These are phyloP conservation scores for Pogonocichla stellata DNA, from an alignment of 2,113 vertebrate species.

Conservation along the genomic window DNA sequence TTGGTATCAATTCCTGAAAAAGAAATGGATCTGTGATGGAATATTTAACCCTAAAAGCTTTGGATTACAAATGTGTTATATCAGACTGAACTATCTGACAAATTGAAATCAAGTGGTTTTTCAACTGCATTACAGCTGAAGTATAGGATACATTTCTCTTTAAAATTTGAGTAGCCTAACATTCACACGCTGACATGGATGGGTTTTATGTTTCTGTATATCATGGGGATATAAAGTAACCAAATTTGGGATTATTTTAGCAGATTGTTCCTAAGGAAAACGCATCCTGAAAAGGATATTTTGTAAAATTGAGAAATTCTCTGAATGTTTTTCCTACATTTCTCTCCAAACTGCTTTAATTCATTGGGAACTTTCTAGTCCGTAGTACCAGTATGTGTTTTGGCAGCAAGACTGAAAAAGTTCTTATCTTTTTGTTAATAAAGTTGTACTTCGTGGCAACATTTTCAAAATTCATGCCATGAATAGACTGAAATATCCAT, in stretches of 20 bases:
- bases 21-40: slow-evolving; percentile 46
- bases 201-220: not conserved
- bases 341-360: not conserved
- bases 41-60: slow-evolving; percentile 4
- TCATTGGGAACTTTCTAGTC: not conserved
- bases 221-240: not conserved
- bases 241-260: not conserved
- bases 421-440: not conserved
- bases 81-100: not conserved
- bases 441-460: not conserved
- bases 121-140: not conserved
- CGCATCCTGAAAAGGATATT: not conserved
- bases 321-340: not conserved
- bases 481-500: not conserved
- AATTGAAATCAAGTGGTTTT: not conserved
- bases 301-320: not conserved
- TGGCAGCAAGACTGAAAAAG: not conserved
- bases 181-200: not conserved
- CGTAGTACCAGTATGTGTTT: not conserved
- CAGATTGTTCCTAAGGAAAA: not conserved
- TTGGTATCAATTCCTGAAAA: slow-evolving; percentile 88
- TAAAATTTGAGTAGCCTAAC: not conserved
- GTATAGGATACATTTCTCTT: not conserved
- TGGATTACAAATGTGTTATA: not conserved
- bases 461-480: not conserved